Percentiles rank a stretch among this genome's conserved stretches.
These are phyloP conservation scores for Scaptomyza reducta DNA, from an alignment of 2,888 invertebrate species.

Conservation along the genomic window DNA sequence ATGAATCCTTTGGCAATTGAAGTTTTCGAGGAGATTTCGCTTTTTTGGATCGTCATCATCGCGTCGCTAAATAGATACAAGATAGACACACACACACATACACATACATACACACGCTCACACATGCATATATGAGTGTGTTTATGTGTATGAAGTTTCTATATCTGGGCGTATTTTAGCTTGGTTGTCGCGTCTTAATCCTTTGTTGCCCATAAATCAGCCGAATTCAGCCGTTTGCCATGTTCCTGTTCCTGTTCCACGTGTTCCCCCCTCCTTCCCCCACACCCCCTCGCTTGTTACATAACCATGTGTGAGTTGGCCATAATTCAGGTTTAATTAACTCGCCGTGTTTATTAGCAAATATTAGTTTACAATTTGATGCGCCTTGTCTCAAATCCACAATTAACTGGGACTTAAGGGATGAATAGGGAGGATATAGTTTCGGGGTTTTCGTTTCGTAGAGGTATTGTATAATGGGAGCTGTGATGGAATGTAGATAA, in stretches of 20 bases:
- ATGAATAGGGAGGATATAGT: too few species aligned
- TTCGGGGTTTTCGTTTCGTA: too few species aligned
- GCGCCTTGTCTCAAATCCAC: constrained; percentile 50
- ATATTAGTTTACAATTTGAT: constrained; percentile 82
- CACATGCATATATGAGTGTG: constrained; percentile 26
- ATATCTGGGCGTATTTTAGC: constrained; percentile 38
- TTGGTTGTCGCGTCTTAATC: constrained; percentile 67
- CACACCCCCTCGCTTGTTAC: constrained; percentile 22
- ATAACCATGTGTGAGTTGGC: constrained; percentile 48
- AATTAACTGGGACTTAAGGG: constrained; percentile 46
- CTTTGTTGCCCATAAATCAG: constrained; percentile 81
- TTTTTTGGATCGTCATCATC: constrained; percentile 69
- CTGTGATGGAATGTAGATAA: too few species aligned
- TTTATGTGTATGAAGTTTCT: constrained; percentile 40
- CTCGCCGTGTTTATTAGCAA: constrained; percentile 81
- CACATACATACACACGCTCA: background rate
- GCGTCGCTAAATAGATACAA: constrained; percentile 40
- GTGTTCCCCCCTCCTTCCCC: background rate
- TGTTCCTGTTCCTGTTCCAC: constrained; percentile 56
- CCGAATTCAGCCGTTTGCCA: constrained; percentile 69
- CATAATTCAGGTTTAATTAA: constrained; percentile 83
- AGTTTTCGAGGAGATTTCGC: constrained; percentile 70
- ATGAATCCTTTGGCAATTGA: constrained; percentile 81
- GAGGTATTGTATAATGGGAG: too few species aligned
- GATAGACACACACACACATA: constrained; percentile 20